Conservation (phyloP, 2,113 vertebrate species). For the Sitta europaea region DNA sequence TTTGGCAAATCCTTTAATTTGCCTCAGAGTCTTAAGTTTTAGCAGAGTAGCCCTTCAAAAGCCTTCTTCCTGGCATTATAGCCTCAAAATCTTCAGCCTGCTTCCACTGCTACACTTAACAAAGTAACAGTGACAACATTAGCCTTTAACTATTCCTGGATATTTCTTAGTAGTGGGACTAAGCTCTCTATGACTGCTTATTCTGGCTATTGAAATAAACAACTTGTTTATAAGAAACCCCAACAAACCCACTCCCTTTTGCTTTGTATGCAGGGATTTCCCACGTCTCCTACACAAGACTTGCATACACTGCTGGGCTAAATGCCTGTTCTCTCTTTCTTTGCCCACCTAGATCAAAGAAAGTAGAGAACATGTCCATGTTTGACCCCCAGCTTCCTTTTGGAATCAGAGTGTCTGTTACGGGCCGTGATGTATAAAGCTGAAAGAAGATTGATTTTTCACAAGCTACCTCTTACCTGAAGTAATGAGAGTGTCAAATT, state of each 20-base stretch:
- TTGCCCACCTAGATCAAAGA: constrained; percentile 7
- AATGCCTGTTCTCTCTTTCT: background rate
- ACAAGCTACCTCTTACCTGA: constrained; percentile 58
- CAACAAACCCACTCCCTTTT: background rate
- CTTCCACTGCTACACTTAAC: background rate
- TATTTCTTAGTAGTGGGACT: background rate
- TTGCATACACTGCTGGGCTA: background rate
- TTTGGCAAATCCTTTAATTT: background rate
- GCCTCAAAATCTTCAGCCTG: background rate
- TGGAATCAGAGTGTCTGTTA: constrained; percentile 30
- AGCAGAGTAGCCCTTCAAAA: background rate
- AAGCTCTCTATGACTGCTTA: background rate
- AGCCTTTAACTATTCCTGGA: background rate
- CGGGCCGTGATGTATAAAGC: constrained; percentile 65
- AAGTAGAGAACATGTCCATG: background rate
- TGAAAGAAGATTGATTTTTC: constrained; percentile 73
- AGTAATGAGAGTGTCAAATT: constrained; percentile 73
- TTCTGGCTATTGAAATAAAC: background rate
- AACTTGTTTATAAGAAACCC: background rate
- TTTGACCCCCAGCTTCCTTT: constrained; percentile 22
- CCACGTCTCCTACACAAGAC: background rate
- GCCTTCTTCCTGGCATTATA: background rate
- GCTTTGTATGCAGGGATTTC: constrained; percentile 1
- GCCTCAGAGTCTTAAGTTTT: background rate
- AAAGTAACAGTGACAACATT: background rate